Base-by-base conservation (phyloP, 2,888 invertebrate species). In the Phaonia tiefii region DNA sequence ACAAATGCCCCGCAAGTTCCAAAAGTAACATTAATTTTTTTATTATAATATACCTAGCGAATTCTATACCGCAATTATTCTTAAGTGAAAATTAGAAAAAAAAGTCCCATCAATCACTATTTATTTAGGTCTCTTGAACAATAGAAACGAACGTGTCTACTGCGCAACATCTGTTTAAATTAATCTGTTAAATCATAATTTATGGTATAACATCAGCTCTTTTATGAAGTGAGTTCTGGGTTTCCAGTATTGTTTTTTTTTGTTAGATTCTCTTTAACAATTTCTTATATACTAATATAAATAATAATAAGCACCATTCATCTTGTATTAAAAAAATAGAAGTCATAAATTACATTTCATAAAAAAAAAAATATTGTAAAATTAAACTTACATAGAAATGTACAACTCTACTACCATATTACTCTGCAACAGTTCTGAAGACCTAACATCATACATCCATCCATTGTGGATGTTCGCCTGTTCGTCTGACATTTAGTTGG, bases 301-400 rank as follows among this genome's bases (percentile, higher is more conserved):
- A 78, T 80, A 67, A 78, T 80, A 67, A 77, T 77, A 74, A 77
- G 71, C 56, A 67, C 75, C 72, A 60, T 67, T 75, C 74, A 77
- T 74, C 73, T 80, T 73, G 58, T 42, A 65, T 58, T 54, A 66
- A 17, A 15, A 67, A 71, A 60, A 71, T 76, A 74, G 66, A 58
- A 46, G 81, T 67, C 67, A 81, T 81, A 81, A 81, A 81, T 81
- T 72, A 78, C 71, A 72, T 81, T 78, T 81, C 70, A 75, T 75
- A 71, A 67, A 75, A 70, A 77, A 42, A 60, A 60, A 37, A 58
- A 22, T 13, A 54, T 54, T 54, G 54, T 58, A 58, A 60, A 60
- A 60, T 63, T 39, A 42, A 63, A n/a, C 42, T 20, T 63, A 63
- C 63, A 39, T 17, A 15, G 20, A 49, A 10, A 49, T 49, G 17